Conservation (phyloP, 1,140 invertebrate genomes). For the Heliothis subflexa region DNA sequence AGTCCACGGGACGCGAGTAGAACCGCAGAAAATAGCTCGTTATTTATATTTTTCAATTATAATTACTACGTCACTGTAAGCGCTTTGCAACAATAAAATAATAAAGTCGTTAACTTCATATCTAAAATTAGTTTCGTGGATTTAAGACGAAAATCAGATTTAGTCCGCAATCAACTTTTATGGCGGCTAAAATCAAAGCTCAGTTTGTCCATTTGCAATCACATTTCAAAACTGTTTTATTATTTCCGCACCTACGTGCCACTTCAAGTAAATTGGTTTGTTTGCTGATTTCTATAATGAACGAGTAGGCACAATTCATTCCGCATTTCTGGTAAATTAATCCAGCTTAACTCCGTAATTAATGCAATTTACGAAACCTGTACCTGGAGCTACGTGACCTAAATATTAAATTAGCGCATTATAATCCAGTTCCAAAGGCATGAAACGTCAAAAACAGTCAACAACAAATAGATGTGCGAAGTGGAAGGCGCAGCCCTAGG, state of each 20-base stretch:
- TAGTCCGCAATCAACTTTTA: neutral
- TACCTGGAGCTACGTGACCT: conserved; percentile 26
- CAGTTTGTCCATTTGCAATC: conserved; percentile 24
- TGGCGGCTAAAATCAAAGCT: neutral
- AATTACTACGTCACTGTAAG: neutral
- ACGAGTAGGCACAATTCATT: neutral
- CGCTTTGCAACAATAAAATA: conserved; percentile 1
- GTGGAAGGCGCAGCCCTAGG: conserved; percentile 55
- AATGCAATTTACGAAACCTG: conserved; percentile 26
- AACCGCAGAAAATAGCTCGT: neutral
- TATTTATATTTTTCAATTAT: conserved; percentile 5
- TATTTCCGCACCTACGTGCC: neutral
- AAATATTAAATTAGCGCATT: conserved; percentile 33
- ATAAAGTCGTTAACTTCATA: neutral
- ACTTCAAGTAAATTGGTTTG: conserved; percentile 1
- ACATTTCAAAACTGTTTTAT: neutral
- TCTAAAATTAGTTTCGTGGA: neutral
- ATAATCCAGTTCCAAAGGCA: conserved; percentile 35
- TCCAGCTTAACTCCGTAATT: conserved; percentile 3
- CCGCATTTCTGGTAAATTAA: conserved; percentile 1
- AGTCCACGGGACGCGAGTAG: too few species aligned
- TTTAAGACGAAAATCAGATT: neutral
- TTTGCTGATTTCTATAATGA: neutral
- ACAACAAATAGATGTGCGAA: conserved; percentile 57
- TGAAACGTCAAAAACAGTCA: conserved; percentile 57